These are phyloP conservation scores for Emberiza fucata DNA, from an alignment of 2,113 vertebrate species.

Conservation along the genomic window DNA sequence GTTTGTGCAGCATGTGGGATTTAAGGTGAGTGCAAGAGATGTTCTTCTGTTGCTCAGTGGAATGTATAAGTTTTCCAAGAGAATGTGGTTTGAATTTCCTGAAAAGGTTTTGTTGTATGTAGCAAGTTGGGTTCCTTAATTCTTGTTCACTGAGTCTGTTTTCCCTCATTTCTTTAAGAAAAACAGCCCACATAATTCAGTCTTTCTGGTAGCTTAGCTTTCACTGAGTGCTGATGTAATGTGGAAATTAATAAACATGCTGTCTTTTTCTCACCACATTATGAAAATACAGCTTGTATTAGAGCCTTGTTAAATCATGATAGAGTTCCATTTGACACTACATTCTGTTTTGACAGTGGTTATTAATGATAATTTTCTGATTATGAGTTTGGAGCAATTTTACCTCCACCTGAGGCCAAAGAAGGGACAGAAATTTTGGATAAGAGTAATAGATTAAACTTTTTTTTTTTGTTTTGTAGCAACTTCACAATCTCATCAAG, in stretches of 20 bases:
- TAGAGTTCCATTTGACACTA: background rate
- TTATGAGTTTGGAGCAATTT: background rate
- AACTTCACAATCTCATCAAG: background rate
- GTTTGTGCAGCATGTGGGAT: conserved; percentile 86
- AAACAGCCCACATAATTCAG: background rate
- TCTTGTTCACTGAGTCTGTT: background rate
- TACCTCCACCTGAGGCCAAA: background rate
- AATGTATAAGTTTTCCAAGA: background rate
- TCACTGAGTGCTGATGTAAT: background rate
- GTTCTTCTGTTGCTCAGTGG: background rate
- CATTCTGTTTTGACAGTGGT: background rate
- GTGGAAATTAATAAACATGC: background rate
- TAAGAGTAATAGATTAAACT: background rate
- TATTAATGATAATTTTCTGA: background rate
- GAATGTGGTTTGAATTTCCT: background rate
- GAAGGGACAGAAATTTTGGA: background rate
- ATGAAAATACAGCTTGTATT: background rate
- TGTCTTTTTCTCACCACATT: background rate
- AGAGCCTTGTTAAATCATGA: background rate
- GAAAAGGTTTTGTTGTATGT: background rate
- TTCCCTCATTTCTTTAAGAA: background rate
- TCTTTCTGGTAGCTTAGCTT: background rate
- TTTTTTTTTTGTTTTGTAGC: background rate
- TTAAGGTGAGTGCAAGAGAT: conserved; percentile 81
- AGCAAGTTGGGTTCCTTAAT: background rate